A percentile compares a stretch with the other conserved stretches of the same genome.
These are phyloP conservation scores for Cydia strobilella DNA, from an alignment of 1,140 invertebrate species.

Conservation along the genomic window DNA sequence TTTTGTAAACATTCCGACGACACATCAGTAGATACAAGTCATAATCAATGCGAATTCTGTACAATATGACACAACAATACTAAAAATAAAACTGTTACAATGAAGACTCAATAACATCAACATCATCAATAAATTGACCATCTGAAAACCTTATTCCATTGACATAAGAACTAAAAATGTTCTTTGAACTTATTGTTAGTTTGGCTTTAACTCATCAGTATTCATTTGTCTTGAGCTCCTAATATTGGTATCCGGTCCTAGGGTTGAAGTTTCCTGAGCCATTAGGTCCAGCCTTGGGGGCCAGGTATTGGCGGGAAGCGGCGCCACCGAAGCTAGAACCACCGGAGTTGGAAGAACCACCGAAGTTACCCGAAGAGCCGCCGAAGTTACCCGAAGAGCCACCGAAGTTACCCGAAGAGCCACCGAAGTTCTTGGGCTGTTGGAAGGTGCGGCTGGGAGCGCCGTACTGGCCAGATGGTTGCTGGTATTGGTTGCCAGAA, in stretches of 20 bases:
- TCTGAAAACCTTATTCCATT: neutral
- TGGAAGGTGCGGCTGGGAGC: conserved; percentile 37
- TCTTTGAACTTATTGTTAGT: conserved; percentile 1
- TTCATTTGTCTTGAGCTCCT: conserved; percentile 36
- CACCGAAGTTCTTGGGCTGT: conserved; percentile 31
- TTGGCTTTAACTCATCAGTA: neutral
- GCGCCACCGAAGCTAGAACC: conserved; percentile 38
- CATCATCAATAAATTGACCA: too few relatives aligned
- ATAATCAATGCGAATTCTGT: neutral
- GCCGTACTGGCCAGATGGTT: conserved; percentile 43
- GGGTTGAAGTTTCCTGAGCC: conserved; percentile 73
- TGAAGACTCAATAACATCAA: too few relatives aligned
- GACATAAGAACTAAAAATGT: conserved; percentile 36
- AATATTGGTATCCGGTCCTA: conserved; percentile 71
- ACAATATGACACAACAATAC: neutral
- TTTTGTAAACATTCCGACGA: too few relatives aligned
- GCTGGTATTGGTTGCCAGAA: conserved; percentile 35
- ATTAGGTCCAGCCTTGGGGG: conserved; percentile 63
- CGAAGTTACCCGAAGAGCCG: neutral
- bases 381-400: conserved; percentile 41
- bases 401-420: conserved; percentile 33
- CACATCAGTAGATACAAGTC: too few relatives aligned
- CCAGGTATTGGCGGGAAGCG: conserved; percentile 67
- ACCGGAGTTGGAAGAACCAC: conserved; percentile 45
- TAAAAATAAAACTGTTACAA: neutral